A percentile compares a stretch with the other conserved stretches of the same genome.
Conservation (phyloP, 2,888 invertebrate species). For the Lithophane leautieri region DNA sequence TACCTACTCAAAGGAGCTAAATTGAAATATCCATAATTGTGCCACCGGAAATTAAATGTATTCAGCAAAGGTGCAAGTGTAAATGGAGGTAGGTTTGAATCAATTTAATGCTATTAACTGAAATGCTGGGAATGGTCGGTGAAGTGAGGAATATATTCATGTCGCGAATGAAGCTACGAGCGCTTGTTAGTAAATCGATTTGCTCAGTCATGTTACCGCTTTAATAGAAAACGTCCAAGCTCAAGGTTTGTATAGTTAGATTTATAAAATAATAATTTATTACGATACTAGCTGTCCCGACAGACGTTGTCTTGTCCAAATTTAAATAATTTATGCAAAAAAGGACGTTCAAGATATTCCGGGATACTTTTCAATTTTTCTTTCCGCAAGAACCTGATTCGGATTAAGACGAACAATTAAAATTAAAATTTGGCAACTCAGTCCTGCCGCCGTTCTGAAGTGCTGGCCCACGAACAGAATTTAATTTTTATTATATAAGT, state of each 20-base stretch:
- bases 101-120: slow-evolving; percentile 19
- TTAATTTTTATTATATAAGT: too few relatives aligned
- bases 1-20: not conserved
- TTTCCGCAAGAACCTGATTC: too few relatives aligned
- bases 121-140: not conserved
- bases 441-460: too few relatives aligned
- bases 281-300: not conserved
- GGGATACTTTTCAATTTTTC: too few relatives aligned
- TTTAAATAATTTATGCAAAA: not conserved
- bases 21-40: slow-evolving; percentile 1
- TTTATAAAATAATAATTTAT: not conserved
- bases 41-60: not conserved
- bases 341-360: not conserved
- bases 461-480: too few relatives aligned
- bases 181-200: not conserved
- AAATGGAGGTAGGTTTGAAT: slow-evolving; percentile 1
- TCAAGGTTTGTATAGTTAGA: not conserved
- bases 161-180: not conserved
- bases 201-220: not conserved
- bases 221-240: not conserved
- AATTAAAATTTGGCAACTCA: too few relatives aligned
- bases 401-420: too few relatives aligned
- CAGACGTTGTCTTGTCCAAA: not conserved
- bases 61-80: slow-evolving; percentile 12
- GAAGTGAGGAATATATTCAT: slow-evolving; percentile 21